phyloP scores from a whole-genome alignment of 2,113 vertebrate genomes.

The Phaetusa simplex region DNA sequence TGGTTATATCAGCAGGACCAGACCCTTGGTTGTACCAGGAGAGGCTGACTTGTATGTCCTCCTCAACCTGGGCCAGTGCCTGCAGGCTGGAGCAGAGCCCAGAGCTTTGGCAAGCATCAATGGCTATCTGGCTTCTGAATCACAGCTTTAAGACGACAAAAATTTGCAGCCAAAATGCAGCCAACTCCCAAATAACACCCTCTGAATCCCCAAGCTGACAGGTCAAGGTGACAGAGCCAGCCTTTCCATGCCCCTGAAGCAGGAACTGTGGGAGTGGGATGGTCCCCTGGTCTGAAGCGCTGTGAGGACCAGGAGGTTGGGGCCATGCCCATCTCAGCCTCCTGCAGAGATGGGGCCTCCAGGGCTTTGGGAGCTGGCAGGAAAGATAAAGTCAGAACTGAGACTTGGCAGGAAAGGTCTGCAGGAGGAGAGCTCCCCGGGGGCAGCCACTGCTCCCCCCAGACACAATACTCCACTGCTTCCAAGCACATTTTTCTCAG shows the following conservation, averaged over 20 bases:
- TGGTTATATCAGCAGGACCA: not conserved
- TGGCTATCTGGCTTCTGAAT: not conserved
- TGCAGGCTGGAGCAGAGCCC: not conserved
- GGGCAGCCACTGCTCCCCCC: slow-evolving; percentile 38
- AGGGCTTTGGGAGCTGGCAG: slow-evolving; percentile 22
- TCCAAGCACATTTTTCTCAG: slow-evolving; percentile 65
- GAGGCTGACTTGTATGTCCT: not conserved
- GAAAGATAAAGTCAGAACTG: not conserved
- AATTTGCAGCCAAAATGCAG: not conserved
- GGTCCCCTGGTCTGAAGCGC: rapidly evolving
- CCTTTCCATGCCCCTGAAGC: not conserved
- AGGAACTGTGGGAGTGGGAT: not conserved
- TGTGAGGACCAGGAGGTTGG: not conserved
- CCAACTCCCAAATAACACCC: not conserved
- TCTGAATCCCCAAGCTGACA: not conserved
- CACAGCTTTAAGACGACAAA: not conserved
- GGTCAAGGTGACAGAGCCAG: not conserved
- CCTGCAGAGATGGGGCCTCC: not conserved
- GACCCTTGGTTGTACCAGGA: not conserved
- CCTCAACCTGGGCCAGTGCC: not conserved
- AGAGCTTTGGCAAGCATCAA: not conserved
- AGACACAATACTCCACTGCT: slow-evolving; percentile 52
- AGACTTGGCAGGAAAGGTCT: slow-evolving; percentile 53
- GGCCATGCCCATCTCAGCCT: not conserved
- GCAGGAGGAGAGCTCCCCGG: slow-evolving; percentile 40